Evolutionary conservation across 2,113 vertebrate genomes (phyloP), one percentile per base, ranked within the genome.

Genomic region (Alethe diademata): DNA sequence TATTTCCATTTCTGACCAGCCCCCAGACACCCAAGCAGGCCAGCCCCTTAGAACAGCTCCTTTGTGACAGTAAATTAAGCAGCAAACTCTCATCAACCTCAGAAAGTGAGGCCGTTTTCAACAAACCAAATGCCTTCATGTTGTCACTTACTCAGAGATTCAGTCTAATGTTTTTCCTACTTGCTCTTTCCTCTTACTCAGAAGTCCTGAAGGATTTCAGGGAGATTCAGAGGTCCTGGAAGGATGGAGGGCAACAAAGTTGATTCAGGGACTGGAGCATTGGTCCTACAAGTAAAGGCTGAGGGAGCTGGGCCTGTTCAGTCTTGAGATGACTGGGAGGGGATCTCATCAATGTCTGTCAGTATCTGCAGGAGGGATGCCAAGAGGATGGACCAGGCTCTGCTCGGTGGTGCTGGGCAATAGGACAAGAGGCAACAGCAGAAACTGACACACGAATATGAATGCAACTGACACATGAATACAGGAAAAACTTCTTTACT

Each of bases 321-420:
- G 38, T 17, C 17, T 42, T 28, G 20, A 56, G 54, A 19, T 0
- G 0, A 23, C 17, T 22, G 71, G 18, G 15, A 31, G 18, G 11
- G 14, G 8, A 62, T 10, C 10, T 45, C 47, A 23, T 3, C n/a
- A 23, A 26, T 13, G 40, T 26, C 25, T 42, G 17, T 22, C 48
- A 42, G 40, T 13, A 12, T 13, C 40, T 48, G 16, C 5, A 16
- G 40, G 26, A 31, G 23, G 18, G 29, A 20, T 28, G 40, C 4
- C 25, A 7, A 5, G 35, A 35, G 48, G 20, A 42, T 35, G 62
- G 11, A 15, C 6, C 47, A 23, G 29, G 40, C 29, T 75, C 14
- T 69, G 42, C 53, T 31, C 2, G 0, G 14, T 18, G 38, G 7
- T 67, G 45, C 17, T 3, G 3, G 7, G 17, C n/a, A 67, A 26